Conservation (phyloP, 1,140 invertebrate species). For the Calosoma granatense region DNA sequence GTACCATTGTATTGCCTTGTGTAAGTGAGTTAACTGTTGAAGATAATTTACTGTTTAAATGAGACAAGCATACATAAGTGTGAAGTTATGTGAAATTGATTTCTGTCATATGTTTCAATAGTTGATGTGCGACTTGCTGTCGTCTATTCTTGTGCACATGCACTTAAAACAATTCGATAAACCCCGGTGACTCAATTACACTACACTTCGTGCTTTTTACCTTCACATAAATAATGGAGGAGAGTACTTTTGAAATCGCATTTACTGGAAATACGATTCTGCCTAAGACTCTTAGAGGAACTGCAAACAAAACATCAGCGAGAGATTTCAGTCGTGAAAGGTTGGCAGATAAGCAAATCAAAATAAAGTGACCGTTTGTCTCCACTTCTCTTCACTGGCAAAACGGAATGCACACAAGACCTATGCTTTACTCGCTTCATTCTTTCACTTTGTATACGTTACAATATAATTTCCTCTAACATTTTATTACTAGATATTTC, state of each 20-base stretch:
- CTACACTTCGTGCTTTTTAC: background rate
- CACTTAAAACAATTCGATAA: slow-evolving; percentile 7
- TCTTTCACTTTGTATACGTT: too few species aligned
- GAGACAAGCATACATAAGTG: too few species aligned
- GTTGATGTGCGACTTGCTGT: too few species aligned
- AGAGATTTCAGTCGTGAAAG: slow-evolving; percentile 7
- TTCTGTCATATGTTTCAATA: too few species aligned
- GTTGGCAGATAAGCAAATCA: slow-evolving; percentile 1
- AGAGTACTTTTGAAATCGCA: slow-evolving; percentile 3
- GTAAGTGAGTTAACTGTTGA: too few species aligned
- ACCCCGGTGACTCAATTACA: slow-evolving; percentile 7
- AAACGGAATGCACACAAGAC: too few species aligned
- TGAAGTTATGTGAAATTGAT: too few species aligned
- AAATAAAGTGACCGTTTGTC: background rate
- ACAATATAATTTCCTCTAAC: too few species aligned
- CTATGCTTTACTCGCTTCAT: too few species aligned
- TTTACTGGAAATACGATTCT: slow-evolving; percentile 8
- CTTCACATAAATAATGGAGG: slow-evolving; percentile 4
- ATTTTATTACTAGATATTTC: too few species aligned
- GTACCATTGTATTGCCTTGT: too few species aligned
- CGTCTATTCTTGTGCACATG: background rate
- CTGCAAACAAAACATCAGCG: slow-evolving; percentile 6
- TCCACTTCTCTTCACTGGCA: background rate
- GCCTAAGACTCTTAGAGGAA: slow-evolving; percentile 3
- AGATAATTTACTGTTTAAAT: too few species aligned